Evolutionary conservation across 2,113 vertebrate species (phyloP), one percentile per base, ranked within the genome.

Genomic region (Pedionomus torquatus): DNA sequence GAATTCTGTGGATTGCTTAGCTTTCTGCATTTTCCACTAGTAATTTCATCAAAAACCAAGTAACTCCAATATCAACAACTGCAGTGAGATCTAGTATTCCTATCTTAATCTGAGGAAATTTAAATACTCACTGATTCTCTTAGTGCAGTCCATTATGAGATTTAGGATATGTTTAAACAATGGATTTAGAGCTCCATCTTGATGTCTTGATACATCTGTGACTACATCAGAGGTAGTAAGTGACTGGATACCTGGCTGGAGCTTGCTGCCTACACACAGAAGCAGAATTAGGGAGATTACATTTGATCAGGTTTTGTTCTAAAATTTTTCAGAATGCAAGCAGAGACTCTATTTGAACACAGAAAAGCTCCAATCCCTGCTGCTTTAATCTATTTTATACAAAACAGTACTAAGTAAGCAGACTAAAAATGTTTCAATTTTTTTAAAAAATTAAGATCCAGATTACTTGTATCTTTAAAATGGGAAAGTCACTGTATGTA

Each of bases 401-500:
- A n/a, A 74, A 92, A 63, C 8, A 35, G 5, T 20, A 2, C 2
- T 46, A 65, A 70, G 10, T 37, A 78, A 84, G 49, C 4, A 66
- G 5, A 52, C 2, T 5, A 20, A 76, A 89, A 63, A 10, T 17
- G 11, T 57, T 39, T 8, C 7, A 7, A 5, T 2, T 4, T 10
- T 58, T 75, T n/a, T n/a, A n/a, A n/a, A n/a, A n/a, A n/a, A n/a
- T n/a, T n/a, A n/a, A n/a, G n/a, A n/a, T n/a, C n/a, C n/a, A 52
- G 10, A 26, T 51, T 66, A 51, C 10, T 60, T 75, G 33, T 28
- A 7, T 46, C 21, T 54, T 64, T 81, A 49, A 76, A 83, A 94
- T 19, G 11, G 1, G 5, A 4, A 75, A 1, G 2, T n/a, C 20
- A 48, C 24, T 55, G 3, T 28, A 48, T 31, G 2, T 48, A 78